Percentiles rank a stretch among this genome's conserved stretches.
Evolutionary conservation across 2,113 vertebrate species (phyloP).

Genomic region (Hippopotamus amphibius): DNA sequence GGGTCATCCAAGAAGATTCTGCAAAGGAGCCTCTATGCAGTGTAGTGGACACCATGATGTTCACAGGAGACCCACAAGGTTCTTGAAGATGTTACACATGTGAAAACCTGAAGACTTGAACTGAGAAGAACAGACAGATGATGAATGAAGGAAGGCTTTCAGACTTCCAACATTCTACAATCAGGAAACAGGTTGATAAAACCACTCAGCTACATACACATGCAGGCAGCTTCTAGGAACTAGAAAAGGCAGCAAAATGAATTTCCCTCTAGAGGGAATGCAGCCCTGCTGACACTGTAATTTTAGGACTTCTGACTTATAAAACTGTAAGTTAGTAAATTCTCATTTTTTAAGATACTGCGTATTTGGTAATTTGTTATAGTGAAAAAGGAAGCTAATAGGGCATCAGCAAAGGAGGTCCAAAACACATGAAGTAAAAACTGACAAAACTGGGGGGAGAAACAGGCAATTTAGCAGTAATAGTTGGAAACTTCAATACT

Average conservation of each 20-base stretch:
- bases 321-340: not conserved
- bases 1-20: not conserved
- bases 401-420: not conserved
- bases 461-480: fast-evolving
- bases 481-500: fast-evolving
- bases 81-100: not conserved
- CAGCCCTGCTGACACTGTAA: not conserved
- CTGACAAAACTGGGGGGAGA: not conserved
- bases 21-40: not conserved
- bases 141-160: not conserved
- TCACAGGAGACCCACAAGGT: not conserved
- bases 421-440: not conserved
- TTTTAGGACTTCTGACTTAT: not conserved
- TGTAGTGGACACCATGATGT: no score
- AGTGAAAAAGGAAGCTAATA: not conserved
- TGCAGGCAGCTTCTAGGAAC: not conserved
- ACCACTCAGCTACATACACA: no score
- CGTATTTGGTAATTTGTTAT: no score
- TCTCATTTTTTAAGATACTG: not conserved
- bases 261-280: not conserved
- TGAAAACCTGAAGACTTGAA: not conserved
- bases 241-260: not conserved
- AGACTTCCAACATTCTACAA: fast-evolving
- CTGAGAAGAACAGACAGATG: not conserved
- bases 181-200: not conserved